Evolutionary conservation across 2,113 vertebrate genomes (phyloP).

Genomic region (Mesocricetus auratus): DNA sequence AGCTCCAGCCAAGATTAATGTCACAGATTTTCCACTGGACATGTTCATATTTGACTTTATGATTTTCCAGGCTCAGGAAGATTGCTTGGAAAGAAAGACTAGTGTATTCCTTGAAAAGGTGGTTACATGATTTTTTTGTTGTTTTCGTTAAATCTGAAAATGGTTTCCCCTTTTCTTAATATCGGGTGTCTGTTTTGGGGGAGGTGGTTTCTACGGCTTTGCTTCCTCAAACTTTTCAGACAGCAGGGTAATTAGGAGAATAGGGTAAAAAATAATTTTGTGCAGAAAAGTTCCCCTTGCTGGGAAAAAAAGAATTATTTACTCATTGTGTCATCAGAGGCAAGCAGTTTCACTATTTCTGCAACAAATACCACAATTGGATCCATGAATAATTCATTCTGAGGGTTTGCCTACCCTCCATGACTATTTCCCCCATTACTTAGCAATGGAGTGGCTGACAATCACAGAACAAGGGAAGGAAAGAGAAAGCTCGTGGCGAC

Average conservation of each 20-base stretch:
- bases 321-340: slow-evolving; percentile 59
- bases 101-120: slow-evolving; percentile 88
- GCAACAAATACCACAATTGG: not conserved
- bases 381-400: slow-evolving; percentile 69
- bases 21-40: slow-evolving; percentile 94
- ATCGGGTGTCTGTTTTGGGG: too few relatives aligned
- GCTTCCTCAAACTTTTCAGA: slow-evolving; percentile 71
- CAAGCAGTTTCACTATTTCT: slow-evolving; percentile 75
- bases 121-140: slow-evolving; percentile 80
- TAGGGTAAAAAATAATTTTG: slow-evolving; percentile 77
- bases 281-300: slow-evolving; percentile 61
- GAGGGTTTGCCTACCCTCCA: not conserved
- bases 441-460: slow-evolving; percentile 53
- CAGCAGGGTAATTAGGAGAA: slow-evolving; percentile 73
- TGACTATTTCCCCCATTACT: not conserved
- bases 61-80: slow-evolving; percentile 87
- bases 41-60: slow-evolving; percentile 92
- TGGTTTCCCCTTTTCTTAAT: slow-evolving; percentile 85
- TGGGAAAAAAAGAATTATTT: slow-evolving; percentile 71
- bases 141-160: slow-evolving; percentile 78
- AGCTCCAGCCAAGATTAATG: slow-evolving; percentile 93
- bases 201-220: slow-evolving; percentile 16
- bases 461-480: not conserved
- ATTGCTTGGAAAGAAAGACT: slow-evolving; percentile 89
- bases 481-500: not conserved